These are phyloP conservation scores for Troilus luridus DNA, from an alignment of 2,888 invertebrate species.

Conservation along the genomic window DNA sequence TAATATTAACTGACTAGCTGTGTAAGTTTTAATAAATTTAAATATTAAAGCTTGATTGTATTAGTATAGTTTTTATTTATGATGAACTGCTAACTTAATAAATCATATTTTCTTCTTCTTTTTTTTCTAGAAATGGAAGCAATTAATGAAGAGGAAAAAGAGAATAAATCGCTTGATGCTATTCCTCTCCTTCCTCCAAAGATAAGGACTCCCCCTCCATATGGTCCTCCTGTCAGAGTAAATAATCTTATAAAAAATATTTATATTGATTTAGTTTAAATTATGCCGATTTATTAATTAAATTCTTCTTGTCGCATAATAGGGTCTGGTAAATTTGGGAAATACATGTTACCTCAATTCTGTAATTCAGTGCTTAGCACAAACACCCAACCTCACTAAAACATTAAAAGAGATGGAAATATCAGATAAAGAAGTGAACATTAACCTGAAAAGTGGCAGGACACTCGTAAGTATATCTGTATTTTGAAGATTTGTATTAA, in stretches of 20 bases:
- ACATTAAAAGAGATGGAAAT: constrained; percentile 75
- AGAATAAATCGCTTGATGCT: constrained; percentile 43
- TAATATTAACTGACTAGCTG: neutral
- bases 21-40: neutral
- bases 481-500: neutral
- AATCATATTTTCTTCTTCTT: neutral
- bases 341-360: constrained; percentile 99
- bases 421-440: constrained; percentile 75
- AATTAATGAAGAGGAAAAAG: constrained; percentile 41
- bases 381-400: constrained; percentile 83
- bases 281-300: neutral
- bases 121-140: constrained; percentile 46
- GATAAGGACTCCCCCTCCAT: constrained; percentile 33
- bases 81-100: neutral
- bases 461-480: constrained; percentile 61
- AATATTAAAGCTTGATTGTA: neutral
- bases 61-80: neutral
- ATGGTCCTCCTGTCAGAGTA: constrained; percentile 50
- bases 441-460: constrained; percentile 64
- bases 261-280: neutral
- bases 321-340: constrained; percentile 91
- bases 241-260: neutral
- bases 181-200: constrained; percentile 53
- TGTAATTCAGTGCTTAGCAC: constrained; percentile 92
- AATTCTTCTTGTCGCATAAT: constrained; percentile 67